A percentile compares a stretch with the other conserved stretches of the same genome.
phyloP scores from a whole-genome alignment of 2,797 vertebrate species.

The Pterois miles region DNA sequence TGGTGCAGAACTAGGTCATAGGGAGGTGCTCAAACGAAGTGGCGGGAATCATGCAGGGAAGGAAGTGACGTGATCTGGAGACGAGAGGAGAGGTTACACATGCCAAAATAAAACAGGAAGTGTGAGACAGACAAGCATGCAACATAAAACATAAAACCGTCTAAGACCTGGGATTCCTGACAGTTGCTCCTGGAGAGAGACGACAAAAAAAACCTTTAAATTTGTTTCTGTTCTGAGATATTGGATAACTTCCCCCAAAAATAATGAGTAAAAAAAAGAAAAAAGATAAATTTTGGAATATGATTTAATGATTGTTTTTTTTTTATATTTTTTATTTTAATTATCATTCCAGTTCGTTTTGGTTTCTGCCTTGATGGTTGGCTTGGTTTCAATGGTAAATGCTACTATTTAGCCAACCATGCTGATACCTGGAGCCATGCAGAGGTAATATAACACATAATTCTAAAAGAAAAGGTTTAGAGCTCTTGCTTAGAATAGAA shows the following conservation, averaged over 20 bases:
- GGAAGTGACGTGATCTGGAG: too few species aligned
- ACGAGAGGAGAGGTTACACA: too few species aligned
- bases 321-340: too few species aligned
- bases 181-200: background rate
- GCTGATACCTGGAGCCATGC: conserved; percentile 16
- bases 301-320: background rate
- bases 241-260: background rate
- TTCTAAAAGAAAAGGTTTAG: background rate
- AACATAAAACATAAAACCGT: too few species aligned
- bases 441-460: conserved; percentile 19
- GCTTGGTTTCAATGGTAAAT: conserved; percentile 26
- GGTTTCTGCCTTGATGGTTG: conserved; percentile 36
- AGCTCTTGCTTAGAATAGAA: background rate
- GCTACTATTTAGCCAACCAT: conserved; percentile 28
- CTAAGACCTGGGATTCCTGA: too few species aligned
- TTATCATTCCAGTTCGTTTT: conserved; percentile 11
- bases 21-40: too few species aligned
- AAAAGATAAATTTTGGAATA: background rate
- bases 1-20: too few species aligned
- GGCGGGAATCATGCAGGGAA: too few species aligned
- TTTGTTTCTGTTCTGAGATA: background rate
- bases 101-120: too few species aligned
- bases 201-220: too few species aligned
- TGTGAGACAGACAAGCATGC: too few species aligned
- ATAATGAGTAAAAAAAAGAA: background rate